A percentile compares a stretch with the other conserved stretches of the same genome.
Conservation (phyloP, 2,888 invertebrate genomes). For the Epirrita christyi region DNA sequence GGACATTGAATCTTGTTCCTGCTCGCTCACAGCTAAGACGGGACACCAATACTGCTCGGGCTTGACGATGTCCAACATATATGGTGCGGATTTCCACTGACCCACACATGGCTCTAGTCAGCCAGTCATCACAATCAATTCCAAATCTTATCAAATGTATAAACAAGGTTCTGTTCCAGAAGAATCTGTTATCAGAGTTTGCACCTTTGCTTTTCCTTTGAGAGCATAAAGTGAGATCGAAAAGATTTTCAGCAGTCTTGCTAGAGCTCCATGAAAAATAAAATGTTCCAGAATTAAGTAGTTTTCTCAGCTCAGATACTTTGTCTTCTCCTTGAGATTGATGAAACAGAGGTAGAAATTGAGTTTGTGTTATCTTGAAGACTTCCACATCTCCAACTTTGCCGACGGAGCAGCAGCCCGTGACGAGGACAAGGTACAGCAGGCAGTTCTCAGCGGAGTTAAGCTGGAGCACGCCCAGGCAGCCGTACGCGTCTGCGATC, state of each 20-base stretch:
- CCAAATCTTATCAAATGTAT: conserved; percentile 96
- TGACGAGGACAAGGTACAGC: conserved; percentile 96
- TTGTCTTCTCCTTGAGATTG: conserved; percentile 86
- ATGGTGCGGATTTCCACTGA: conserved; percentile 98
- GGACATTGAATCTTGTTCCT: conserved; percentile 98
- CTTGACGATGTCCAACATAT: conserved; percentile 98
- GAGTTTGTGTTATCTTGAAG: conserved; percentile 96
- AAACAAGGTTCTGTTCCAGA: conserved; percentile 99
- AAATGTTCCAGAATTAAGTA: conserved; percentile 99
- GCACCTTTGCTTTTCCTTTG: conserved; percentile 93
- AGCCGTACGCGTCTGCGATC: conserved; percentile 97
- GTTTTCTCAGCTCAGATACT: conserved; percentile 89
- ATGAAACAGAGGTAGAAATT: conserved; percentile 94
- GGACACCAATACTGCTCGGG: conserved; percentile 97
- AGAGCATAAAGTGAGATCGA: conserved; percentile 97
- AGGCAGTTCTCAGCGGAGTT: conserved; percentile 93
- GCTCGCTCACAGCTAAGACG: conserved; percentile 98
- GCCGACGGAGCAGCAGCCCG: conserved; percentile 98
- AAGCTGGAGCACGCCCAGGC: conserved; percentile 96
- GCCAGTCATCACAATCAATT: conserved; percentile 95
- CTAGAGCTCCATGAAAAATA: conserved; percentile 95
- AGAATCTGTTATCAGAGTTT: conserved; percentile 97
- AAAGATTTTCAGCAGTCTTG: conserved; percentile 77
- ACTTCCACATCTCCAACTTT: conserved; percentile 98
- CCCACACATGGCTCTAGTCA: conserved; percentile 98